Percentiles rank a stretch among this genome's conserved stretches.
Conservation (phyloP, 1,140 invertebrate genomes). For the Polypedilum pembai region DNA sequence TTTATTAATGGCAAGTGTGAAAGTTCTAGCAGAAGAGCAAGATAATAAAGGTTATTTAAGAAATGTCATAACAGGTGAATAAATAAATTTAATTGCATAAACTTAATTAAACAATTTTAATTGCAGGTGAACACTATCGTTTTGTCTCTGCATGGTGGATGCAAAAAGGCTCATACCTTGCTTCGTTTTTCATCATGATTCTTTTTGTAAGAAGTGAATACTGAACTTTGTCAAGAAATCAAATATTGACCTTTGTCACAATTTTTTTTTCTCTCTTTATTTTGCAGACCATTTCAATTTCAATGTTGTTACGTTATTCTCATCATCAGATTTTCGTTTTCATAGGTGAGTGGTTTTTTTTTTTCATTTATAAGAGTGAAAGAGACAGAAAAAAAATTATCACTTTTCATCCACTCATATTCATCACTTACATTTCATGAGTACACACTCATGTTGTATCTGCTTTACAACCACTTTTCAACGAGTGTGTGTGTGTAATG, state of each 20-base stretch:
- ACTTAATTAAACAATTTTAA: conserved; percentile 48
- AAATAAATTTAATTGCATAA: conserved; percentile 27
- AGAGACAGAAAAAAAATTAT: no score
- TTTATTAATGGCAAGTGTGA: conserved; percentile 91
- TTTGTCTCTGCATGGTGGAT: conserved; percentile 98
- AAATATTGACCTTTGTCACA: conserved; percentile 27
- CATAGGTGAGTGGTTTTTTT: conserved; percentile 69
- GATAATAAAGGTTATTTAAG: conserved; percentile 91
- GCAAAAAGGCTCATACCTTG: conserved; percentile 83
- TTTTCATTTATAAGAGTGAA: conserved; percentile 20
- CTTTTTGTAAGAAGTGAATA: conserved; percentile 91
- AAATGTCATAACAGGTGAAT: conserved; percentile 43
- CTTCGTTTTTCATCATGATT: conserved; percentile 94
- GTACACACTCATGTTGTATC: not conserved
- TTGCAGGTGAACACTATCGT: conserved; percentile 96
- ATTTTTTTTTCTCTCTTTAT: conserved; percentile 48
- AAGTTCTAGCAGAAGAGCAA: conserved; percentile 88
- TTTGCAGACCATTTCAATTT: conserved; percentile 88
- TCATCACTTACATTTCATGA: no score
- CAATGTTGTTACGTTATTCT: conserved; percentile 94
- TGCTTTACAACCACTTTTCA: not conserved
- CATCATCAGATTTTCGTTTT: conserved; percentile 99
- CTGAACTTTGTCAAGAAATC: not conserved
- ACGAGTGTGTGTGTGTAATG: not conserved
- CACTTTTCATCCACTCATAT: no score